Evolutionary conservation across 2,797 vertebrate species (phyloP).

Genomic region (Lemur catta): DNA sequence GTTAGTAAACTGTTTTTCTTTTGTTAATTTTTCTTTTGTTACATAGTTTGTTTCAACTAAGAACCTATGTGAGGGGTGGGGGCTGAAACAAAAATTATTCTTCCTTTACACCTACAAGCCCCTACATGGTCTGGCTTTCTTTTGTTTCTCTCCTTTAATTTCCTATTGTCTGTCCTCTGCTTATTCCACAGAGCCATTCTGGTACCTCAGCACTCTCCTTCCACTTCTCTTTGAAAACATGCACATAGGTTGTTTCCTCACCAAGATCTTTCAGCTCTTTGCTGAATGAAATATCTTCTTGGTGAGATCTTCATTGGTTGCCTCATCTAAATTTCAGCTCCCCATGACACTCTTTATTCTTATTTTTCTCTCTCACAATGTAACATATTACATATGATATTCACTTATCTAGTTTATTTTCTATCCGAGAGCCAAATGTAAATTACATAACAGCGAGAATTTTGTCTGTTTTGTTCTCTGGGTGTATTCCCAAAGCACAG

Average conservation of each 20-base stretch:
- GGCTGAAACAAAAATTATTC: neutral
- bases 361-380: neutral
- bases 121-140: neutral
- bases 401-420: neutral
- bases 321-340: neutral
- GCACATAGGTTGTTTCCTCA: neutral
- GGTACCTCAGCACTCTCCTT: neutral
- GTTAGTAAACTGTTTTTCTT: neutral
- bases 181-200: neutral
- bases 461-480: neutral
- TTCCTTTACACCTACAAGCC: neutral
- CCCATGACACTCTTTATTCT: neutral
- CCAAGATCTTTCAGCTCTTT: neutral
- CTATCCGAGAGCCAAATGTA: neutral
- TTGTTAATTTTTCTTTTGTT: neutral
- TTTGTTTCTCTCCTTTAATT: neutral
- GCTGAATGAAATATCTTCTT: neutral
- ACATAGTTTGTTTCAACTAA: neutral
- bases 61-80: neutral
- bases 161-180: rapidly evolving
- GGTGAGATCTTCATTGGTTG: neutral
- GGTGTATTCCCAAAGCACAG: neutral
- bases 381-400: neutral
- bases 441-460: neutral
- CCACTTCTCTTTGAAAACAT: neutral